These are phyloP conservation scores for Crotalus horridus DNA, from an alignment of 2,113 vertebrate genomes.

Conservation along the genomic window DNA sequence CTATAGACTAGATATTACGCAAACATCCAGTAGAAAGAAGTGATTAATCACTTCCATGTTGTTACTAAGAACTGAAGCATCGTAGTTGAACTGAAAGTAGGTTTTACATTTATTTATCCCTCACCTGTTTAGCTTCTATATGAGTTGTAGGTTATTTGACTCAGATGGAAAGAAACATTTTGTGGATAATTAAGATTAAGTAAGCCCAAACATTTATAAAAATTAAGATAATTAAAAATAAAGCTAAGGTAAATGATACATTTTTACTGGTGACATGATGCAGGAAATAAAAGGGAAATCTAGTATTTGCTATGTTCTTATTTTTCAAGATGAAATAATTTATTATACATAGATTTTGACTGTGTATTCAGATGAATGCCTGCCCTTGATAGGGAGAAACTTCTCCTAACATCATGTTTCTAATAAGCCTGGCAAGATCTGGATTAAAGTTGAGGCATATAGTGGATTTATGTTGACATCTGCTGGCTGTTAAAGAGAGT, in stretches of 20 bases:
- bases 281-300: neutral
- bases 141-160: neutral
- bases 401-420: neutral
- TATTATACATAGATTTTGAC: neutral
- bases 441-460: neutral
- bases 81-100: neutral
- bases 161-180: neutral
- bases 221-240: neutral
- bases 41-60: neutral
- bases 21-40: neutral
- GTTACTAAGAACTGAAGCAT: neutral
- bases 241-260: neutral
- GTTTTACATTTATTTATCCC: neutral
- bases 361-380: neutral
- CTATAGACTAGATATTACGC: neutral
- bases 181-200: neutral
- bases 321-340: neutral
- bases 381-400: accelerated
- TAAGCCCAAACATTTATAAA: neutral
- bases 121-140: neutral
- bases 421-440: neutral
- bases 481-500: neutral
- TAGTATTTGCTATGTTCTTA: neutral
- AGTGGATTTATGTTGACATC: neutral
- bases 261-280: neutral